Evolutionary conservation across 64 coral and sea anemone genomes (phyloP), one percentile per base, ranked within the genome.

Genomic region (Montipora efflorescens): DNA sequence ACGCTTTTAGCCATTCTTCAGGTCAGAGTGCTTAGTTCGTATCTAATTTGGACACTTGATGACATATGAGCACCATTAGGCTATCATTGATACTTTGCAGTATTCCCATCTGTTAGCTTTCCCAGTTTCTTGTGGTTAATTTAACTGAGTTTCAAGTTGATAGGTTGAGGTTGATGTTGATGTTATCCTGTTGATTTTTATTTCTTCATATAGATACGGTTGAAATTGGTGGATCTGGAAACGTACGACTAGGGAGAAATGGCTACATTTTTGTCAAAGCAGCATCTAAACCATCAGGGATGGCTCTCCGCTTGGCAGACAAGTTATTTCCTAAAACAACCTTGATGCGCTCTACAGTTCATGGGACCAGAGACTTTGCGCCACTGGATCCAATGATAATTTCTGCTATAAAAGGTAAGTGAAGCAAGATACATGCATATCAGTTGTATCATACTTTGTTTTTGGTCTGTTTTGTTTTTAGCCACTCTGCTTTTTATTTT

Each of bases 261-360:
- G 76, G 48, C 16, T 78, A 18, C 47, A 19, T 6, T 8, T 78
- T n/a, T 13, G 14, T 49, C 4, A n/a, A 49, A 6, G 76, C 47
- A 49, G 76, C 76, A 50, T 78, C 76, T 6, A 78, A 78, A 49
- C 76, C 76, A 19, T 78, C 76, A 78, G 76, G 13, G 19, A 78
- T 78, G 45, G 47, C 76, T 3, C 45, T 78, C 6, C 13, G 76
- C 6, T 49, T 52, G 11, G 11, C 47, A 18, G 76, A 78, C 45
- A 78, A 78, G 5, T 47, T 49, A 1, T 78, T 78, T 3, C 14
- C 76, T 2, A 49, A 78, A 78, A 5, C 45, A 49, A 49, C 47
- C 45, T 16, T 78, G 47, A 14, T 78, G 4, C 47, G 47, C 13
- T 78, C 76, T 5, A 78, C 46, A 18, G 45, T 78, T 18, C 47